Percentiles rank a stretch among this genome's conserved stretches.
Conservation (phyloP, 1,140 invertebrate species). For the Ruditapes philippinarum region DNA sequence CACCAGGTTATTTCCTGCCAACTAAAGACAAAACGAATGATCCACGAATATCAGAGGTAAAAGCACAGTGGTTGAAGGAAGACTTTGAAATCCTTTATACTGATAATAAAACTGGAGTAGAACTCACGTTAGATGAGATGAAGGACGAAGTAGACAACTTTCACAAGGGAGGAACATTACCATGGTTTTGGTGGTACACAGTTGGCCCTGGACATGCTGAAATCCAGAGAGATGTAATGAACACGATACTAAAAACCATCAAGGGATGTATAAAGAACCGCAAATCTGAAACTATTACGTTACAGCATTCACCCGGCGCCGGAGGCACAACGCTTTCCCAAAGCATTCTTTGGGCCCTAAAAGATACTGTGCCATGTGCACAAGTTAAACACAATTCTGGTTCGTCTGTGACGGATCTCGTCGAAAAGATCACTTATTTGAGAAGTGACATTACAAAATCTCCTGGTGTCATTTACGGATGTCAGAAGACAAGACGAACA, state of each 20-base stretch:
- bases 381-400: conserved; percentile 52
- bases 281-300: conserved; percentile 32
- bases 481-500: conserved; percentile 77
- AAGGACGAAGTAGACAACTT: conserved; percentile 71
- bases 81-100: conserved; percentile 73
- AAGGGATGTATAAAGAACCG: conserved; percentile 47
- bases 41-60: conserved; percentile 49
- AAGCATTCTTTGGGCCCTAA: conserved; percentile 65
- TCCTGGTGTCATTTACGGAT: conserved; percentile 68
- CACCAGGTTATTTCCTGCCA: conserved; percentile 38
- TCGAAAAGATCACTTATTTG: conserved; percentile 50
- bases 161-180: conserved; percentile 73
- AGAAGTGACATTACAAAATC: conserved; percentile 56
- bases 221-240: conserved; percentile 64
- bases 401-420: conserved; percentile 3
- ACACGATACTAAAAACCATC: conserved; percentile 23
- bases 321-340: conserved; percentile 71
- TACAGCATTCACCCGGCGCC: conserved; percentile 63
- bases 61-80: conserved; percentile 72
- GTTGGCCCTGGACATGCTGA: conserved; percentile 65
- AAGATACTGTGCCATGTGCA: conserved; percentile 51
- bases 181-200: conserved; percentile 73
- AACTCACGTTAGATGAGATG: conserved; percentile 43
- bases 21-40: conserved; percentile 34
- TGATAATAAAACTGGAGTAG: conserved; percentile 53